Base-by-base conservation (phyloP, 2,797 vertebrate species). In the Pangasius mekongensis region DNA sequence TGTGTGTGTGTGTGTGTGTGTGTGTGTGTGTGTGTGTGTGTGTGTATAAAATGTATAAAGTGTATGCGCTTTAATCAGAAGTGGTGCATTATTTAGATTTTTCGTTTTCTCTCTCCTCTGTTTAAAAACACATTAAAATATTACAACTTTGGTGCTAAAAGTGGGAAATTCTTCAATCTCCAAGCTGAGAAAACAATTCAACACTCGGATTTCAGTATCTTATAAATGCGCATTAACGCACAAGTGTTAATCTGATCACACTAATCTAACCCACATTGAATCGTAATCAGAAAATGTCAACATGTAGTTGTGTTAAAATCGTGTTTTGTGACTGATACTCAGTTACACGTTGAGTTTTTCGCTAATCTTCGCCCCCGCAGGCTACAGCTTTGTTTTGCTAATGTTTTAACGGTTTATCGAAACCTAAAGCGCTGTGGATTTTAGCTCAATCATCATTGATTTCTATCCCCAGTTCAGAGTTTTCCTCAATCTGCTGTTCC, bases 401-500 rank as follows among this genome's bases (percentile, higher is more conserved):
- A 85, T 58, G 49, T 24, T 80, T 73, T 52, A 86, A 86, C 3
- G 83, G 86, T 89, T 89, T 73, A 89, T 89, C 30, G 54, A 47
- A 54, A 52, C 49, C 33, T 9, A 60, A 82, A 60, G 43, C 30
- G 0, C 0, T 73, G 74, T 84, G 74, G 87, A 82, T 64, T 76
- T 85, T n/a, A 5, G 43, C 39, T 82, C 73, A 22, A 49, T 64
- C 27, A 3, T 6, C 33, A 85, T 85, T 86, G 66, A 82, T 58
- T 83, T 62, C 39, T 14, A 66, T 78, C 22, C 67, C 36, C 39
- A 30, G 16, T 8, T 85, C 52, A 81, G 27, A 18, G 22, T 60
- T 64, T 67, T 83, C 36, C 49, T 80, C 73, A 24, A 3, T 47
- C 73, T 80, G 54, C 24, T 14, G n/a, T 16, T 69, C 22, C 60